Base-by-base conservation (phyloP, 2,797 vertebrate genomes). In the Selene dorsalis region DNA sequence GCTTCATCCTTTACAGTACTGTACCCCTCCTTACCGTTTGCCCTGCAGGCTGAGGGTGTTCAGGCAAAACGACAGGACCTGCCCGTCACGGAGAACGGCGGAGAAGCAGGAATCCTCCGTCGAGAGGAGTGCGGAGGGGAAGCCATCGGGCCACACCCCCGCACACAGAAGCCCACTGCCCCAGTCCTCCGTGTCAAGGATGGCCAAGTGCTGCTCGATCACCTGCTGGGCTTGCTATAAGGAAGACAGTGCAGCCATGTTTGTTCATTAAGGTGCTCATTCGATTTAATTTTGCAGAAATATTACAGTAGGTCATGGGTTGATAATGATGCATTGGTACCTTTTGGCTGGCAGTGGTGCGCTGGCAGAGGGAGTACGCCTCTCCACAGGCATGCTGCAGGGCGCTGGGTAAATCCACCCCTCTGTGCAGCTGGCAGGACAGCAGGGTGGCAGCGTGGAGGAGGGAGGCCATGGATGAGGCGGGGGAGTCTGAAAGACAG, bases 81-180 rank as follows among this genome's bases (percentile, higher is more conserved):
- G 97, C n/a, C 96, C 97, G 9, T 99, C 97, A 16, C 94, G 92
- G 77, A 85, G 91, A 77, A 99, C 95, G 2, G 93, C 86, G 0
- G 96, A 96, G 80, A 99, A 96, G 71, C 96, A 94, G 0, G 98
- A 98, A 71, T 99, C 98, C 87, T 98, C 97, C 0, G 96, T 94
- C 79, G 96, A 96, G 89, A 96, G 93, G 43, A 96, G 86, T 57
- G 93, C 96, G 0, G 96, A 96, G 24, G 97, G 97, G 13, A 99
- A 88, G 47, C 95, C 92, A 68, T 98, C 95, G 0, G 98, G 98
- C 98, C 98, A 99, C n/a, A 99, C 86, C 0, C 97, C 98, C 0
- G 96, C 65, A 79, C 95, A 96, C 79, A 98, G 92, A 92, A 99
- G 90, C 41, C 94, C 93, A 4, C 90, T 91, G 65, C 94, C 95